Percentiles rank a stretch among this genome's conserved stretches.
Conservation (phyloP, 2,797 vertebrate genomes). For the Catamblyrhynchus diadema region DNA sequence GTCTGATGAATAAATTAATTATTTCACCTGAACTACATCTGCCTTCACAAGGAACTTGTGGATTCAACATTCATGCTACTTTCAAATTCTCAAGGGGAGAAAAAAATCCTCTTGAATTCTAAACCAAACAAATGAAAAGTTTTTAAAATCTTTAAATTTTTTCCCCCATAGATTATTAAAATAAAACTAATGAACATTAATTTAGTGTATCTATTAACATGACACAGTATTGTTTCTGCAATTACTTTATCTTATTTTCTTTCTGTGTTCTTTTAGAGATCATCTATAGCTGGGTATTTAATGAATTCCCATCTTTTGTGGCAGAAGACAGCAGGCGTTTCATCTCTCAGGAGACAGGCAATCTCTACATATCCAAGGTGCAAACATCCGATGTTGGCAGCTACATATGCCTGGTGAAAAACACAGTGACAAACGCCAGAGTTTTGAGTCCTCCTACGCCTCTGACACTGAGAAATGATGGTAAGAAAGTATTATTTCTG, state of each 20-base stretch:
- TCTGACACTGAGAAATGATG: slow-evolving; percentile 90
- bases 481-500: slow-evolving; percentile 75
- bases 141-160: background rate
- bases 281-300: slow-evolving; percentile 97
- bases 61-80: background rate
- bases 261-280: slow-evolving; percentile 81
- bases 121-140: background rate
- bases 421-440: slow-evolving; percentile 88
- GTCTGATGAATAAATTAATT: background rate
- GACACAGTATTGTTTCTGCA: background rate
- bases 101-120: background rate
- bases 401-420: slow-evolving; percentile 96
- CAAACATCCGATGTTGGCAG: slow-evolving; percentile 95
- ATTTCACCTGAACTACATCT: background rate
- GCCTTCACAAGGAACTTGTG: background rate
- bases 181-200: background rate
- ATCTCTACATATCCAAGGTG: slow-evolving; percentile 97
- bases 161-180: background rate
- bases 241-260: background rate
- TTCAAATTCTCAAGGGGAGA: background rate
- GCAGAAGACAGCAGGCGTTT: slow-evolving; percentile 96
- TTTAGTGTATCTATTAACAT: background rate
- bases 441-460: slow-evolving; percentile 95
- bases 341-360: slow-evolving; percentile 96
- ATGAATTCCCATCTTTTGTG: slow-evolving; percentile 95